Evolutionary conservation across 2,888 invertebrate genomes (phyloP), one percentile per base, ranked within the genome.

Genomic region (Andrena fulva): DNA sequence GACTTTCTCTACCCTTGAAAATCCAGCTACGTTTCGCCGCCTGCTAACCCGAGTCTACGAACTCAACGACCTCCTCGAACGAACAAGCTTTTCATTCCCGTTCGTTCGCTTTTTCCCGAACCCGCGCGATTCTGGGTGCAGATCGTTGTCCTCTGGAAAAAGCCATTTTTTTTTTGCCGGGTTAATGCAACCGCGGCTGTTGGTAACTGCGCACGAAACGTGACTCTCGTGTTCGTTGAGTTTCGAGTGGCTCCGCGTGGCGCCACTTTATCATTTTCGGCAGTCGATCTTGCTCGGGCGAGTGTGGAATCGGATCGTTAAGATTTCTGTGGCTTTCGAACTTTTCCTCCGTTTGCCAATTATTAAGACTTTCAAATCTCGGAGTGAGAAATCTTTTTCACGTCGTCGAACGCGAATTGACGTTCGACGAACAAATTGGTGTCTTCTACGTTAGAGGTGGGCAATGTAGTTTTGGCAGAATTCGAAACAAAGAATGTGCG

Each of bases 91-190:
- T 82, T 76, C 75, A 83, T 72, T 72, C 80, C 67, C 76, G 85
- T 82, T 77, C 75, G 77, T 84, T 91, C 91, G 91, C 85, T 90
- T 91, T 89, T 87, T 89, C 77, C 89, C 89, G 85, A 87, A 90
- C 88, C 90, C 90, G 80, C 86, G 88, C 70, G 86, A 89, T 79
- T 89, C 91, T 85, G 87, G 82, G 84, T 86, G 89, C 81, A 89
- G 88, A 87, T 85, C 89, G 90, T 89, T 91, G 86, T 88, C 87
- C 81, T 90, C 92, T 92, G 92, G 84, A 92, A 92, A 70, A 87
- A 86, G 79, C 27, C 79, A 84, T 69, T 67, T 74, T 78, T 84
- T 67, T 67, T 20, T 67, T 67, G 62, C 77, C 85, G 73, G 81
- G 74, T 87, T 87, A 87, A 87, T 87, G 69, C 33, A 60, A 68